Evolutionary conservation across 1,140 invertebrate genomes (phyloP).

Genomic region (Asobara japonica): DNA sequence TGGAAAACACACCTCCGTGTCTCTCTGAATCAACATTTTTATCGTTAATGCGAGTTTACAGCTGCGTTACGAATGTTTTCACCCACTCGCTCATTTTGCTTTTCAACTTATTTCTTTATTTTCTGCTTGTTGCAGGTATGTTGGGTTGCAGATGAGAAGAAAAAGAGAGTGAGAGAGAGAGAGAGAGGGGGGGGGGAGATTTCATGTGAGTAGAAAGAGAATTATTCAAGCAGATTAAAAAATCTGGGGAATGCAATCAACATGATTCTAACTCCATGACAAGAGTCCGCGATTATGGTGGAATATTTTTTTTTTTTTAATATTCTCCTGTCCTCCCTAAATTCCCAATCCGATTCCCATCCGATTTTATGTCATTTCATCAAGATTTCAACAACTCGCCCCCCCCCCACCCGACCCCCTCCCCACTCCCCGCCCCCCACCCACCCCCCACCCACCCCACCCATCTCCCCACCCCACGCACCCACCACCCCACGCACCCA

Average conservation of each 20-base stretch:
- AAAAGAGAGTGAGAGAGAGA: neutral
- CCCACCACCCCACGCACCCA: too few relatives aligned
- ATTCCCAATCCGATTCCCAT: too few relatives aligned
- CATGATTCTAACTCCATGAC: too few relatives aligned
- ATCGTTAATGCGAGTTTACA: neutral
- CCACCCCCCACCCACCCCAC: too few relatives aligned
- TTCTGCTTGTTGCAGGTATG: conserved; percentile 8
- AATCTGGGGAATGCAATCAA: neutral
- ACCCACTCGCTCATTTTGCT: neutral
- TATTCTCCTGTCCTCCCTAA: too few relatives aligned
- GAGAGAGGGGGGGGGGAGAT: neutral
- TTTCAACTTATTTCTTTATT: neutral
- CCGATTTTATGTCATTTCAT: too few relatives aligned
- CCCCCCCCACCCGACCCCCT: too few relatives aligned
- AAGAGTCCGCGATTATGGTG: too few relatives aligned
- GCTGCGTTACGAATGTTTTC: conserved; percentile 3
- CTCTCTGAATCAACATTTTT: conserved; percentile 2
- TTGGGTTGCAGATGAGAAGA: neutral
- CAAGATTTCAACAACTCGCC: too few relatives aligned
- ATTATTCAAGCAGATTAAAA: neutral
- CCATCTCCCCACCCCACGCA: too few relatives aligned
- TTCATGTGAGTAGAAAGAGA: neutral
- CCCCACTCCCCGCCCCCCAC: too few relatives aligned
- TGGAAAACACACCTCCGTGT: neutral
- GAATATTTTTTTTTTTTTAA: too few relatives aligned